phyloP scores from a whole-genome alignment of 2,888 invertebrate species.

The Caenorhabditis sp. region DNA sequence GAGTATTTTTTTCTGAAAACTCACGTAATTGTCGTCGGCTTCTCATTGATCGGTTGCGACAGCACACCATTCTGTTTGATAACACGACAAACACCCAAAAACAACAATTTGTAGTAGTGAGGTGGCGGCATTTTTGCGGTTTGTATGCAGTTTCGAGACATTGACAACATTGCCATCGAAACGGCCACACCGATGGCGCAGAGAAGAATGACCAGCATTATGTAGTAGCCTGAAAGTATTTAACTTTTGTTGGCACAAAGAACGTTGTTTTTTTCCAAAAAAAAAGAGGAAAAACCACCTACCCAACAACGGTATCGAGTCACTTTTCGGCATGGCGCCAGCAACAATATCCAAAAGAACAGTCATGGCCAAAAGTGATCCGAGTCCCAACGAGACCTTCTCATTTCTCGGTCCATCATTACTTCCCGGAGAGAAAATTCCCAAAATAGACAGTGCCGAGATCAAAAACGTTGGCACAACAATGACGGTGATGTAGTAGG shows the following conservation, averaged over 20 bases:
- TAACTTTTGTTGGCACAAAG: background rate
- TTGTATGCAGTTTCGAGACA: conserved; percentile 54
- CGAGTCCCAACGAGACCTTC: conserved; percentile 65
- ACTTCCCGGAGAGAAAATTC: conserved; percentile 66
- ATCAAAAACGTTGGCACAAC: conserved; percentile 68
- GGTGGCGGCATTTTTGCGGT: conserved; percentile 43
- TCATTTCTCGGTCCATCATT: conserved; percentile 67
- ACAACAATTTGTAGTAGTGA: conserved; percentile 33
- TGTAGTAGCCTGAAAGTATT: conserved; percentile 59
- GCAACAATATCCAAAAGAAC: conserved; percentile 66
- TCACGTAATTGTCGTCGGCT: conserved; percentile 36
- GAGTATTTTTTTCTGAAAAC: background rate
- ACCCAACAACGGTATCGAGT: conserved; percentile 66
- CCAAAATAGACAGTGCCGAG: conserved; percentile 65
- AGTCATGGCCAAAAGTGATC: conserved; percentile 66
- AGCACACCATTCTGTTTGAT: conserved; percentile 26
- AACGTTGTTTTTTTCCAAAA: background rate
- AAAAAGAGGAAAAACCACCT: background rate
- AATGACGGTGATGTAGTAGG: conserved; percentile 70
- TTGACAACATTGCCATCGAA: conserved; percentile 63
- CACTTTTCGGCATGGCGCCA: conserved; percentile 69
- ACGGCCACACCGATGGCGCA: conserved; percentile 68
- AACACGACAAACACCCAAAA: conserved; percentile 30
- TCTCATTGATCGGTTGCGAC: conserved; percentile 24
- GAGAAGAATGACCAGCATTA: conserved; percentile 64